Evolutionary conservation across 2,113 vertebrate species (phyloP).

Genomic region (Embiotoca jacksoni): DNA sequence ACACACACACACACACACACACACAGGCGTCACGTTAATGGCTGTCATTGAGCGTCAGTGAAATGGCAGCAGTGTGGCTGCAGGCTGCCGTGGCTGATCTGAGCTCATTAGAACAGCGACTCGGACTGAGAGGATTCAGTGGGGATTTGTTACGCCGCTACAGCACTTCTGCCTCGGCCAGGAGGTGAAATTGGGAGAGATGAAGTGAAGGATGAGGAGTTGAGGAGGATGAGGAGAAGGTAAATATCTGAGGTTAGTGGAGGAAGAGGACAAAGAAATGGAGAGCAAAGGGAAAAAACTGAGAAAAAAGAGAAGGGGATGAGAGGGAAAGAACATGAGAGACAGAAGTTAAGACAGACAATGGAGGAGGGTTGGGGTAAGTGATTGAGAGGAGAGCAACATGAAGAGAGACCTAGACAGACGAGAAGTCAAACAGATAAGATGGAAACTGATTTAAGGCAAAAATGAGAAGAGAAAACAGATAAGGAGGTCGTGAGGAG

Average conservation of each 20-base stretch:
- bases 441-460: background rate
- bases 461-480: background rate
- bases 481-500: constrained; percentile 2
- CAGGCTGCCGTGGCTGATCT: constrained; percentile 64
- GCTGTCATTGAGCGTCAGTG: constrained; percentile 53
- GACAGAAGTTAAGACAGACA: background rate
- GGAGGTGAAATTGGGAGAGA: constrained; percentile 61
- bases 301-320: background rate
- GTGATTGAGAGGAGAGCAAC: background rate
- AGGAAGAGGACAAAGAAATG: constrained; percentile 33
- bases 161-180: constrained; percentile 40
- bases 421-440: background rate
- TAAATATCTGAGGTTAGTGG: constrained; percentile 12
- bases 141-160: constrained; percentile 63
- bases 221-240: constrained; percentile 22
- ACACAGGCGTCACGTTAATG: constrained; percentile 46
- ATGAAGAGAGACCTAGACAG: background rate
- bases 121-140: constrained; percentile 68
- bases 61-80: constrained; percentile 60
- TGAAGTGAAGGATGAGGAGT: constrained; percentile 52
- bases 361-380: background rate
- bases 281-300: constrained; percentile 18
- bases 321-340: background rate
- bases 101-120: constrained; percentile 72
- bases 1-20: constrained; percentile 4